phyloP scores from a whole-genome alignment of 2,797 vertebrate genomes.

The Pyrocephalus nanus region DNA sequence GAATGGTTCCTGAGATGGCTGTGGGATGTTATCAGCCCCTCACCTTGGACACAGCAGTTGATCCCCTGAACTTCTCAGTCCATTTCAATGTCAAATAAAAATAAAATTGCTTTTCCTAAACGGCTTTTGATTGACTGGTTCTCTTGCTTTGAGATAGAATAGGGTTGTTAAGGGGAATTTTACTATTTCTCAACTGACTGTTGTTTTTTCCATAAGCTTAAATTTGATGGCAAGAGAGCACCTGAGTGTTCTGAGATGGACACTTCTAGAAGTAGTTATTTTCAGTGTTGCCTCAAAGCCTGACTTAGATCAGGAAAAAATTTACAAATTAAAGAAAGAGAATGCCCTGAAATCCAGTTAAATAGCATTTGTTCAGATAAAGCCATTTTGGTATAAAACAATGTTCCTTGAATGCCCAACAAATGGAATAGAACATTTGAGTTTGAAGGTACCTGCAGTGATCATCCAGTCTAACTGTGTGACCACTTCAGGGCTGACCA shows the following conservation, averaged over 20 bases:
- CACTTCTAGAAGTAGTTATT: background rate
- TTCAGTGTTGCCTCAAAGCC: background rate
- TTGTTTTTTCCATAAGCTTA: background rate
- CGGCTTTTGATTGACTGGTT: background rate
- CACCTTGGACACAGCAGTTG: background rate
- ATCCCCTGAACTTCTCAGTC: background rate
- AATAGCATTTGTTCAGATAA: background rate
- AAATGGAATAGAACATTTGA: background rate
- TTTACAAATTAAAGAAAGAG: background rate
- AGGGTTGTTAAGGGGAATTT: background rate
- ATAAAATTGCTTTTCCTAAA: background rate
- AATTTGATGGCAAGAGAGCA: background rate
- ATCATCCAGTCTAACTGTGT: background rate
- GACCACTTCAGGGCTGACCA: background rate
- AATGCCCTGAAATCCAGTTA: background rate
- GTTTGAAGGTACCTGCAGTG: background rate
- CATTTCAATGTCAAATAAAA: background rate
- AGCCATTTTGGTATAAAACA: background rate
- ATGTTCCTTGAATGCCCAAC: background rate
- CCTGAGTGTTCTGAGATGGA: fast-evolving
- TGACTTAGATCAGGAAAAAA: background rate
- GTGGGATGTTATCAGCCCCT: background rate
- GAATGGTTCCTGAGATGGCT: fast-evolving
- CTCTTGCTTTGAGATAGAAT: background rate
- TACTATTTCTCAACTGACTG: background rate